Conservation (phyloP, 2,888 invertebrate genomes). For the Lycia hirtaria region DNA sequence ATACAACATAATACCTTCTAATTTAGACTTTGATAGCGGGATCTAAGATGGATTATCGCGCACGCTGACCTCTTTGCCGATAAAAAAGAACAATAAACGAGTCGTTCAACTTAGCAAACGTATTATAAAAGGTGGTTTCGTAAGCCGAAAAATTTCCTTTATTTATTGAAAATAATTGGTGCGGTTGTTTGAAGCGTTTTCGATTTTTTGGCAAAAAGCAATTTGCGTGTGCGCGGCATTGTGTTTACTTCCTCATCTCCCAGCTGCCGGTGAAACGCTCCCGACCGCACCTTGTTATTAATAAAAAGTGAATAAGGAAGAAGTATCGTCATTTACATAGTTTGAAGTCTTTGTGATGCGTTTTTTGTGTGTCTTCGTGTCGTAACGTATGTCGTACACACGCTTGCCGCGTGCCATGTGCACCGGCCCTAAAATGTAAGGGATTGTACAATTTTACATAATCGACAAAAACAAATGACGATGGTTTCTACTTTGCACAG, state of each 20-base stretch:
- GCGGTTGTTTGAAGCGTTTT: slow-evolving; percentile 53
- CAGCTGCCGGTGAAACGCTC: slow-evolving; percentile 77
- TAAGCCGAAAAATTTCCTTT: slow-evolving; percentile 48
- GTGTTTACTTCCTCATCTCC: slow-evolving; percentile 71
- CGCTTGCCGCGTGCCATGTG: slow-evolving; percentile 56
- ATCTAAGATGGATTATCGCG: slow-evolving; percentile 52
- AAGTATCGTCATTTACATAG: slow-evolving; percentile 68
- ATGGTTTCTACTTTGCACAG: not conserved
- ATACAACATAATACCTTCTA: slow-evolving; percentile 47
- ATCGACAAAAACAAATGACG: not conserved
- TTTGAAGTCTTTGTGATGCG: slow-evolving; percentile 60
- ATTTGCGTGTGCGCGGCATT: slow-evolving; percentile 62
- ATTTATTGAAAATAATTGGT: slow-evolving; percentile 42
- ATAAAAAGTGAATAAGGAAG: slow-evolving; percentile 68
- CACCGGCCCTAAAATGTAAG: slow-evolving; percentile 21
- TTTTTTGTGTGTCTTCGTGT: slow-evolving; percentile 58
- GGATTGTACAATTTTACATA: not conserved
- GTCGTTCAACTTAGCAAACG: slow-evolving; percentile 64
- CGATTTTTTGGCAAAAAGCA: slow-evolving; percentile 68
- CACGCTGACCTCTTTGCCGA: slow-evolving; percentile 52
- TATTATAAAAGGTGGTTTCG: slow-evolving; percentile 57
- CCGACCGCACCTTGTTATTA: slow-evolving; percentile 70
- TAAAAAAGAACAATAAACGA: slow-evolving; percentile 67
- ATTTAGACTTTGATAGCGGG: slow-evolving; percentile 54
- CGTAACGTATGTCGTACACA: slow-evolving; percentile 54